A percentile compares a stretch with the other conserved stretches of the same genome.
Evolutionary conservation across 2,113 vertebrate genomes (phyloP).

Genomic region (Gallinago paraguaiae): DNA sequence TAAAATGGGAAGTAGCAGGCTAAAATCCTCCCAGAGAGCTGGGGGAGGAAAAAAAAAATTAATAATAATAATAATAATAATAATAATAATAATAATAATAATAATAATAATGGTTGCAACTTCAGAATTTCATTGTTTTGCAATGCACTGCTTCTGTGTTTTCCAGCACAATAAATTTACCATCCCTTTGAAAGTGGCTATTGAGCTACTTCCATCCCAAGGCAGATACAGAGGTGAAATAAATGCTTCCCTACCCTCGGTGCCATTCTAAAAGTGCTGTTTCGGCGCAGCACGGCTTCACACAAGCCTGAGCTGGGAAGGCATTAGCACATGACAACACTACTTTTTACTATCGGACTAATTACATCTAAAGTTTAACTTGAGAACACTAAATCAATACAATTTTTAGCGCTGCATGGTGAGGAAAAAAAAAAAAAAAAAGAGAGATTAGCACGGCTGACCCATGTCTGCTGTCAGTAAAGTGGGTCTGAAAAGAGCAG

Average conservation of each 20-base stretch:
- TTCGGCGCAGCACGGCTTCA: background rate
- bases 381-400: constrained; percentile 58
- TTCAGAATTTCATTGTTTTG: constrained; percentile 10
- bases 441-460: constrained; percentile 4
- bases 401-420: constrained; percentile 28
- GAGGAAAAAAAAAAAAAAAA: constrained; percentile 50
- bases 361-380: constrained; percentile 58
- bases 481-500: background rate
- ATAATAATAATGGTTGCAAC: background rate
- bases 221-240: constrained; percentile 22
- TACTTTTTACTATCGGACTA: constrained; percentile 57
- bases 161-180: constrained; percentile 9
- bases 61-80: too few species aligned
- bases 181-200: constrained; percentile 20
- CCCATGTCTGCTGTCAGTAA: background rate
- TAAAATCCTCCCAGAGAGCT: background rate
- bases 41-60: rapidly evolving
- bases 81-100: too few species aligned
- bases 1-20: background rate
- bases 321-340: constrained; percentile 24
- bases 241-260: constrained; percentile 4
- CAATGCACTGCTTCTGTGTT: background rate
- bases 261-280: background rate
- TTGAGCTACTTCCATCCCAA: constrained; percentile 43
- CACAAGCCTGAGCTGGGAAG: background rate